A percentile compares a stretch with the other conserved stretches of the same genome.
Evolutionary conservation across 2,888 invertebrate species (phyloP).

Genomic region (Troides helena): DNA sequence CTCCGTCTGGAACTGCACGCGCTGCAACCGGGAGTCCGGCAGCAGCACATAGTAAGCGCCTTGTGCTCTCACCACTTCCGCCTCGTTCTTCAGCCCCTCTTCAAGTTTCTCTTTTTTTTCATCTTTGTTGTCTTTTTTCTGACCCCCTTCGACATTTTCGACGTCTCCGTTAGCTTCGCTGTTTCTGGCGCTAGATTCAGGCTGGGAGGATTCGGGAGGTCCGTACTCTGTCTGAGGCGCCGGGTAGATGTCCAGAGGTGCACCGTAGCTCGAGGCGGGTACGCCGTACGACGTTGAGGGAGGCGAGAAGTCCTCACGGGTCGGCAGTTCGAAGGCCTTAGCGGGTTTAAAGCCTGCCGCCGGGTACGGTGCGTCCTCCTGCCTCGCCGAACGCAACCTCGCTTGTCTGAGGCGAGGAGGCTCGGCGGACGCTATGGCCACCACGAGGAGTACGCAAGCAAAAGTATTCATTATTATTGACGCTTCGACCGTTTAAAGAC

Average conservation of each 20-base stretch:
- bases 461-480: slow-evolving; percentile 62
- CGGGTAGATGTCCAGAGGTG: slow-evolving; percentile 60
- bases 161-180: slow-evolving; percentile 35
- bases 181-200: slow-evolving; percentile 18
- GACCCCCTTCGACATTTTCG: slow-evolving; percentile 33
- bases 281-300: slow-evolving; percentile 64
- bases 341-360: slow-evolving; percentile 63
- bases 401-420: slow-evolving; percentile 57
- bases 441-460: slow-evolving; percentile 57
- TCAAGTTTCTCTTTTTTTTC: slow-evolving; percentile 49
- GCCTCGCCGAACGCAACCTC: slow-evolving; percentile 54
- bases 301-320: slow-evolving; percentile 55
- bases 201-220: slow-evolving; percentile 38
- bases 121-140: slow-evolving; percentile 39
- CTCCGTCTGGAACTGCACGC: no score
- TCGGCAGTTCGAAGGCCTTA: slow-evolving; percentile 62
- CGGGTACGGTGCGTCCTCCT: slow-evolving; percentile 66
- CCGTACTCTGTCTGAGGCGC: slow-evolving; percentile 61
- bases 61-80: slow-evolving; percentile 57
- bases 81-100: slow-evolving; percentile 39
- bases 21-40: slow-evolving; percentile 82
- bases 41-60: slow-evolving; percentile 83
- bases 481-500: slow-evolving; percentile 53
- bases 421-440: slow-evolving; percentile 58
- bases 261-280: slow-evolving; percentile 66